Conservation (phyloP, 2,888 invertebrate species). For the Vesta saturnalis region DNA sequence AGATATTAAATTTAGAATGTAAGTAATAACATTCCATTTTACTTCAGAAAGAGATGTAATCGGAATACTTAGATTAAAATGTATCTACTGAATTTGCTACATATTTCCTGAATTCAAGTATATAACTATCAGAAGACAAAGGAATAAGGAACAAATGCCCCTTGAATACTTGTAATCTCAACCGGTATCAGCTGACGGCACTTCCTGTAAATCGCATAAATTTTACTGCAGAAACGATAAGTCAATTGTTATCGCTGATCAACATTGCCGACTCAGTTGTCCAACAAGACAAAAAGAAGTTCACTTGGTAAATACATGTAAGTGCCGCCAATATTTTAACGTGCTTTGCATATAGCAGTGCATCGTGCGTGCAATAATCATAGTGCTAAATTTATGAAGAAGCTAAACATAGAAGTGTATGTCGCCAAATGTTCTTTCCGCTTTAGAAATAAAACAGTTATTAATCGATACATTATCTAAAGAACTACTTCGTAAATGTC, state of each 20-base stretch:
- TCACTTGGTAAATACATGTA: conserved; percentile 28
- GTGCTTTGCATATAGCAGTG: conserved; percentile 17
- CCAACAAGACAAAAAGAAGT: conserved; percentile 31
- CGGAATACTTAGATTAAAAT: not conserved
- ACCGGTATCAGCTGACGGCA: conserved; percentile 53
- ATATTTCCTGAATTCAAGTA: conserved; percentile 25
- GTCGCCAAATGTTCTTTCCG: too few species aligned
- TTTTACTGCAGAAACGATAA: conserved; percentile 49
- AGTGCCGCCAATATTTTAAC: conserved; percentile 25
- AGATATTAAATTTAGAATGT: not conserved
- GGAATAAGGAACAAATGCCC: conserved; percentile 31
- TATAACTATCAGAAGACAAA: conserved; percentile 24
- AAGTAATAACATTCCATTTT: not conserved
- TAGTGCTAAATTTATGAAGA: not conserved
- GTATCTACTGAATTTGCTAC: not conserved
- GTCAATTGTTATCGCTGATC: conserved; percentile 53
- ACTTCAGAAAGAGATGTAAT: not conserved
- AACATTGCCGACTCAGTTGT: conserved; percentile 35
- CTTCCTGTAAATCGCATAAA: conserved; percentile 53
- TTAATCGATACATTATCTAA: too few species aligned
- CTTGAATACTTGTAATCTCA: conserved; percentile 45
- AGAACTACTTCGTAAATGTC: too few species aligned
- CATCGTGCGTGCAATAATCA: conserved; percentile 19
- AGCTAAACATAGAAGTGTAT: not conserved
- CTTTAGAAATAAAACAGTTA: too few species aligned